Evolutionary conservation across 2,888 invertebrate genomes (phyloP).

Genomic region (Scaeva pyrastri): DNA sequence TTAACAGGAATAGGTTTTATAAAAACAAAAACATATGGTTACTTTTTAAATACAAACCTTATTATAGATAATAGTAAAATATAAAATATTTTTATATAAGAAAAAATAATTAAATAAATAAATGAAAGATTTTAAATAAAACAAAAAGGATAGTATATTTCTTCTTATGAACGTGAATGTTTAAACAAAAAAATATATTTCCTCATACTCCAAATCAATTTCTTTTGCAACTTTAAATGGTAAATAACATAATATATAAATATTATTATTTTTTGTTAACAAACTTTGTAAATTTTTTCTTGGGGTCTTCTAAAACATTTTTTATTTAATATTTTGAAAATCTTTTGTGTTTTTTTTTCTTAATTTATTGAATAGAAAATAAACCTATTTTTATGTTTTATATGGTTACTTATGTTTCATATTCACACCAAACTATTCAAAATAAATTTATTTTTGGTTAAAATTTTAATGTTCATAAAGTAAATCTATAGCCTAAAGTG

Average conservation of each 20-base stretch:
- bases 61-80: slow-evolving; percentile 2
- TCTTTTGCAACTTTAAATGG: slow-evolving; percentile 61
- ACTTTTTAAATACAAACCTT: not conserved
- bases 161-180: slow-evolving; percentile 55
- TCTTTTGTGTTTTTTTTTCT: slow-evolving; percentile 55
- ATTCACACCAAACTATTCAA: slow-evolving; percentile 66
- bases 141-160: slow-evolving; percentile 56
- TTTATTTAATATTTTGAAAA: slow-evolving; percentile 28
- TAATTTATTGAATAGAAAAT: slow-evolving; percentile 32
- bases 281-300: slow-evolving; percentile 73
- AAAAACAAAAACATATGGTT: not conserved
- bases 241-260: slow-evolving; percentile 66
- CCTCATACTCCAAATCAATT: slow-evolving; percentile 31
- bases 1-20: not conserved
- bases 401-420: slow-evolving; percentile 48
- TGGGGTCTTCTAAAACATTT: slow-evolving; percentile 59
- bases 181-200: slow-evolving; percentile 29
- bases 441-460: slow-evolving; percentile 32
- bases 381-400: slow-evolving; percentile 35
- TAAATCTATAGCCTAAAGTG: slow-evolving; percentile 46
- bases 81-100: slow-evolving; percentile 37
- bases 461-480: slow-evolving; percentile 24
- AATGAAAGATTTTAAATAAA: slow-evolving; percentile 56
- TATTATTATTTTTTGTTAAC: slow-evolving; percentile 61
- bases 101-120: slow-evolving; percentile 45